phyloP scores from a whole-genome alignment of 1,140 invertebrate genomes.

The Cydia fagiglandana region DNA sequence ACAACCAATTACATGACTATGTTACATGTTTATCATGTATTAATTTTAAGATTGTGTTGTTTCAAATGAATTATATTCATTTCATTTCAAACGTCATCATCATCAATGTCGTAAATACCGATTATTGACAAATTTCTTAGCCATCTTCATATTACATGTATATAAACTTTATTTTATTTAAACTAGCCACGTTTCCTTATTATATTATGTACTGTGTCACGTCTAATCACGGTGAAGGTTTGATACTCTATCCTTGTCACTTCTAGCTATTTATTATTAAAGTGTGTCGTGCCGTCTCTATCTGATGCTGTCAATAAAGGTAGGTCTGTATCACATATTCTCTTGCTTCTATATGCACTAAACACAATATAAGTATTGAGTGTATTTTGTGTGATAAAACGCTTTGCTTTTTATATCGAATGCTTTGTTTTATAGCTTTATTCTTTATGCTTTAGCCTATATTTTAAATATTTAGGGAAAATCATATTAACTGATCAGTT shows the following conservation, averaged over 20 bases:
- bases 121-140: slow-evolving; percentile 4
- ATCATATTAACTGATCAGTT: neutral
- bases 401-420: slow-evolving; percentile 41
- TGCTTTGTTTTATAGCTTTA: slow-evolving; percentile 42
- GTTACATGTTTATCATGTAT: too few relatives aligned
- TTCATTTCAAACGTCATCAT: too few relatives aligned
- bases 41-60: too few relatives aligned
- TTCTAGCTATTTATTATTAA: slow-evolving; percentile 36
- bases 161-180: slow-evolving; percentile 36
- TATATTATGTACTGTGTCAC: slow-evolving; percentile 39
- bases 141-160: slow-evolving; percentile 20
- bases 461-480: slow-evolving; percentile 7
- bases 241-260: slow-evolving; percentile 64
- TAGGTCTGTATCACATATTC: slow-evolving; percentile 55
- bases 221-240: slow-evolving; percentile 74
- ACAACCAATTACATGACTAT: too few relatives aligned
- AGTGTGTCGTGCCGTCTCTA: slow-evolving; percentile 44
- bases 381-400: neutral
- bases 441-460: slow-evolving; percentile 33
- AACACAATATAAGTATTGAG: neutral
- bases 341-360: slow-evolving; percentile 44
- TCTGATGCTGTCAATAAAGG: slow-evolving; percentile 48
- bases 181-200: slow-evolving; percentile 35
- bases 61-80: too few relatives aligned
- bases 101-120: neutral